Evolutionary conservation across 2,113 vertebrate genomes (phyloP).

Genomic region (Odocoileus virginianus): DNA sequence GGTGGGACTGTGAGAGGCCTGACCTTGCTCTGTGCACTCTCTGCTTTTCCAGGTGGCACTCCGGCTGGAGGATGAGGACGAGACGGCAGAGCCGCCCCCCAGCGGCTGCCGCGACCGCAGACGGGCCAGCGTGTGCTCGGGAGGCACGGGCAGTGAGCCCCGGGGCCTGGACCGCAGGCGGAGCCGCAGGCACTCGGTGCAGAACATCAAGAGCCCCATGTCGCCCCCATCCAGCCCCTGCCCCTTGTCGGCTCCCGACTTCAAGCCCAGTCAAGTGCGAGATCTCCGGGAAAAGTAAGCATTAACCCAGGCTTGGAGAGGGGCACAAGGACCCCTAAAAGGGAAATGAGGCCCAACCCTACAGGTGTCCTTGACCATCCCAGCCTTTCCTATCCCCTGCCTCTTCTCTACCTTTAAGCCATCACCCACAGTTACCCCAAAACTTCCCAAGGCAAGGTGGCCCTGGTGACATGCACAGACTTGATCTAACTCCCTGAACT

Average conservation of each 20-base stretch:
- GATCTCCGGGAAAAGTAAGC: conserved; percentile 92
- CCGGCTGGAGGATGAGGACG: conserved; percentile 92
- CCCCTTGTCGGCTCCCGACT: conserved; percentile 69
- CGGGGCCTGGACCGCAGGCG: conserved; percentile 90
- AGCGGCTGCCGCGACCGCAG: conserved; percentile 87
- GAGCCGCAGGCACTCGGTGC: conserved; percentile 94
- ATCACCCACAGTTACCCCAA: neutral
- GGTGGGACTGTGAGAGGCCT: neutral
- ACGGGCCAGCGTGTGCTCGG: conserved; percentile 87
- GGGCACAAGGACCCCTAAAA: rapidly evolving
- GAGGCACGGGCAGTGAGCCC: conserved; percentile 67
- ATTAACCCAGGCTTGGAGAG: no score
- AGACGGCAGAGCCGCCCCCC: conserved; percentile 83
- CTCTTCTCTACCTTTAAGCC: neutral
- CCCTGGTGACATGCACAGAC: neutral
- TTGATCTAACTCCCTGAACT: neutral
- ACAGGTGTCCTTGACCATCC: rapidly evolving
- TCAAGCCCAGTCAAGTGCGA: conserved; percentile 79
- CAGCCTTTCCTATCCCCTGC: neutral
- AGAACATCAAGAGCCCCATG: conserved; percentile 83
- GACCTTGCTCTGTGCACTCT: neutral
- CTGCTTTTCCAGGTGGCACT: conserved; percentile 84
- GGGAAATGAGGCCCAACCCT: neutral
- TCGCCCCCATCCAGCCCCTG: conserved; percentile 89
- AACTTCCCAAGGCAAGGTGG: neutral